Percentiles rank a stretch among this genome's conserved stretches.
Conservation (phyloP, 2,113 vertebrate species). For the Sporophila hypoxantha region DNA sequence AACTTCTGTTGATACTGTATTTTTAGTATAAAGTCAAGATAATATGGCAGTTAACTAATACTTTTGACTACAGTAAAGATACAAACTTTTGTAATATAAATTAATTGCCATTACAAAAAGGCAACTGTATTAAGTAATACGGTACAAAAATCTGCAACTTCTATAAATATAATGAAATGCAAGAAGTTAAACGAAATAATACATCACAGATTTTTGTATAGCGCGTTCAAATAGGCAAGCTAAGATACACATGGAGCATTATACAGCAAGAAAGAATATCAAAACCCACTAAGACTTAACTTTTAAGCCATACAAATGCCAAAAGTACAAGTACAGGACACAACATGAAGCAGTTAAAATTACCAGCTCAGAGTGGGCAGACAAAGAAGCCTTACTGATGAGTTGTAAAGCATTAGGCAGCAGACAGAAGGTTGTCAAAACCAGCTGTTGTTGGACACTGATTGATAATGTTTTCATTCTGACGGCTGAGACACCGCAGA, state of each 20-base stretch:
- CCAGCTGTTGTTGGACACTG: conserved; percentile 90
- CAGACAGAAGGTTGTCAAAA: conserved; percentile 93
- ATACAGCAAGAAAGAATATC: conserved; percentile 57
- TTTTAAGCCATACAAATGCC: conserved; percentile 59
- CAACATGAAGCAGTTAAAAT: conserved; percentile 60
- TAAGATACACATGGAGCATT: conserved; percentile 65
- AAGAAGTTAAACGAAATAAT: conserved; percentile 67
- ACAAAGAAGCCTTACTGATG: conserved; percentile 82
- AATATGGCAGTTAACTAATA: conserved; percentile 65
- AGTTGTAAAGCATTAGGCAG: conserved; percentile 89
- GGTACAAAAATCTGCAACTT: conserved; percentile 76
- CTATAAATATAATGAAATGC: conserved; percentile 76
- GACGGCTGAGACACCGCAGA: conserved; percentile 71
- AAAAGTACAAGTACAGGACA: conserved; percentile 67
- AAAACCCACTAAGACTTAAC: conserved; percentile 54
- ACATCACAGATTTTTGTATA: conserved; percentile 67
- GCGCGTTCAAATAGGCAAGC: conserved; percentile 57
- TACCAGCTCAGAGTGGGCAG: conserved; percentile 64
- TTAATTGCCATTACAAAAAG: conserved; percentile 79
- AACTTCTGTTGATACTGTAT: conserved; percentile 52
- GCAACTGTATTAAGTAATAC: conserved; percentile 71
- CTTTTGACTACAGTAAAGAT: conserved; percentile 67
- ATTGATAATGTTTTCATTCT: conserved; percentile 94
- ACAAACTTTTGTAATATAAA: conserved; percentile 76
- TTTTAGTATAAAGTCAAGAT: conserved; percentile 74